Evolutionary conservation across 2,888 invertebrate species (phyloP), one percentile per base, ranked within the genome.

Genomic region (Pyrrhia umbra): DNA sequence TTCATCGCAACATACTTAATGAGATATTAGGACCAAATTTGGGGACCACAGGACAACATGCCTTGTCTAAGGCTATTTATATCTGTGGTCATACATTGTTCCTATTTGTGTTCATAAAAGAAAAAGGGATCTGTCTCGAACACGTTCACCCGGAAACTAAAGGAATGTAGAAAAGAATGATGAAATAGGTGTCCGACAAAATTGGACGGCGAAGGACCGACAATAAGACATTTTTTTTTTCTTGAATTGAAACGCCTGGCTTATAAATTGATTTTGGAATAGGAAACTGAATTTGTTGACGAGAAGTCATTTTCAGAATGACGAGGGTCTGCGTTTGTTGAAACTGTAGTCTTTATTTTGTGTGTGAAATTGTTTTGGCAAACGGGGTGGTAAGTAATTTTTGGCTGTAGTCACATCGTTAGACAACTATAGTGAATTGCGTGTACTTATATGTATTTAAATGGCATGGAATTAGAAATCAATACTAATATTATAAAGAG

Each of bases 171-270:
- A 59, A 27, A 47, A 13, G 59, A 62, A 65, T 65, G 51, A 66
- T 73, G 40, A 50, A 75, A 75, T 70, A 59, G 62, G 47, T 47
- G 30, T 52, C 47, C 56, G 61, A 34, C 42, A 16, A 60, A 76
- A 69, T 77, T 60, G 77, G 40, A 65, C 43, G 60, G 39, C 60
- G n/a, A 39, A 34, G 55, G 47, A 18, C 47, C 34, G 27, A 67
- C 23, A 21, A 27, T 49, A 34, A 47, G 34, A 37, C 20, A 16
- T 10, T 13, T 30, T 30, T 43, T 39, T 27, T 21, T 34, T n/a
- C n/a, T 49, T 47, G 56, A 61, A 55, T 55, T 42, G 40, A 57
- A 70, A 70, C 50, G 30, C 6, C 9, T 47, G 43, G 2, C 43
- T 39, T 15, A 21, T 46, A 46, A 60, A 60, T 51, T 30, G 25